Conservation (phyloP, 2,113 vertebrate species). For the Daboia siamensis region DNA sequence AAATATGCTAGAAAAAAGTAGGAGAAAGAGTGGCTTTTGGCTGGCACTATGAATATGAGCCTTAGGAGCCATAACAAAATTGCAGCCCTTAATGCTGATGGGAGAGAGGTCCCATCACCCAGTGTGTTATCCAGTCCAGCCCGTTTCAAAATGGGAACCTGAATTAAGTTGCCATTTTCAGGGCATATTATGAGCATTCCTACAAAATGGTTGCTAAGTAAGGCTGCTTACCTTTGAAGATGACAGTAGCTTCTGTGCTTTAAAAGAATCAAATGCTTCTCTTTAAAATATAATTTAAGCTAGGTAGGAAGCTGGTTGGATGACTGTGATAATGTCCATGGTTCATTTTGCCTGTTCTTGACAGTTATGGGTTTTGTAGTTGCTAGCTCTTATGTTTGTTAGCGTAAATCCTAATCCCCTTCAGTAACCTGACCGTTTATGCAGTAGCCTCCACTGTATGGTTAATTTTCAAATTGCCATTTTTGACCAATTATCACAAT, state of each 20-base stretch:
- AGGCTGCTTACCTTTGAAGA: neutral
- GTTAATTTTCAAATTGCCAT: neutral
- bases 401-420: neutral
- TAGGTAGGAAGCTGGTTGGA: neutral
- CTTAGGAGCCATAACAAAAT: neutral
- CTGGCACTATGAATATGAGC: neutral
- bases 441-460: neutral
- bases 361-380: neutral
- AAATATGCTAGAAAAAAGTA: neutral
- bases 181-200: neutral
- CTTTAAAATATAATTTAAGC: neutral
- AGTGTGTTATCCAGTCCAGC: neutral
- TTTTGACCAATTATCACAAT: neutral
- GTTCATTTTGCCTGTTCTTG: neutral
- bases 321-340: neutral
- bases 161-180: neutral
- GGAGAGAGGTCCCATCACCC: neutral
- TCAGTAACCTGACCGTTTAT: neutral
- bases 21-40: too few relatives aligned
- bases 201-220: neutral
- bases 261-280: neutral
- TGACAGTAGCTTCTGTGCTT: neutral
- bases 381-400: neutral
- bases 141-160: neutral
- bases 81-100: neutral